Evolutionary conservation across 2,888 invertebrate species (phyloP).

Genomic region (Dolomedes plantarius): DNA sequence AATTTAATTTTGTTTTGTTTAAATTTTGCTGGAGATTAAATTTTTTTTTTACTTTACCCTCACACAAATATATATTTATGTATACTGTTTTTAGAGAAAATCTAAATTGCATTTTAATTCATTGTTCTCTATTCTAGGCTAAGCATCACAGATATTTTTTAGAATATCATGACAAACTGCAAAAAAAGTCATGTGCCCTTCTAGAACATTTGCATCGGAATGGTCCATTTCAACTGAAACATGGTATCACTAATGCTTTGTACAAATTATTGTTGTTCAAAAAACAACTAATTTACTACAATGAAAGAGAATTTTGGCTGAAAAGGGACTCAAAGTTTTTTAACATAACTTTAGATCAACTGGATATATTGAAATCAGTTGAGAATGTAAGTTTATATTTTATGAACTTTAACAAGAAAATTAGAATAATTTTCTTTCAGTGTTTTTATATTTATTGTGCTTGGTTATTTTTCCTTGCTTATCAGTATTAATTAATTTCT

Average conservation of each 20-base stretch:
- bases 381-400: slow-evolving; percentile 75
- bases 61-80: too few relatives aligned
- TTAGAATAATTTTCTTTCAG: too few relatives aligned
- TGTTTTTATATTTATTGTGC: too few relatives aligned
- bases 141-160: slow-evolving; percentile 82
- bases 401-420: too few relatives aligned
- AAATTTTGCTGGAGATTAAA: too few relatives aligned
- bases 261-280: slow-evolving; percentile 75
- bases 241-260: slow-evolving; percentile 77
- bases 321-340: slow-evolving; percentile 84
- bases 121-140: slow-evolving; percentile 75
- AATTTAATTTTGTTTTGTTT: too few relatives aligned
- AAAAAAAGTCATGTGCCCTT: slow-evolving; percentile 83
- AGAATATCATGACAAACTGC: slow-evolving; percentile 84
- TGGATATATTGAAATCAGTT: slow-evolving; percentile 76
- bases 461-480: too few relatives aligned
- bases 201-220: slow-evolving; percentile 83
- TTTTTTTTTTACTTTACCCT: too few relatives aligned
- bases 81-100: too few relatives aligned
- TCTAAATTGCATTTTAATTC: too few relatives aligned
- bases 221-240: slow-evolving; percentile 82
- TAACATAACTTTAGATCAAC: slow-evolving; percentile 84
- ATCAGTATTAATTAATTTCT: too few relatives aligned
- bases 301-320: slow-evolving; percentile 82
- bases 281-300: slow-evolving; percentile 78